These are phyloP conservation scores for Heteromormyrus szaboi DNA, from an alignment of 2,797 vertebrate genomes.

Conservation along the genomic window DNA sequence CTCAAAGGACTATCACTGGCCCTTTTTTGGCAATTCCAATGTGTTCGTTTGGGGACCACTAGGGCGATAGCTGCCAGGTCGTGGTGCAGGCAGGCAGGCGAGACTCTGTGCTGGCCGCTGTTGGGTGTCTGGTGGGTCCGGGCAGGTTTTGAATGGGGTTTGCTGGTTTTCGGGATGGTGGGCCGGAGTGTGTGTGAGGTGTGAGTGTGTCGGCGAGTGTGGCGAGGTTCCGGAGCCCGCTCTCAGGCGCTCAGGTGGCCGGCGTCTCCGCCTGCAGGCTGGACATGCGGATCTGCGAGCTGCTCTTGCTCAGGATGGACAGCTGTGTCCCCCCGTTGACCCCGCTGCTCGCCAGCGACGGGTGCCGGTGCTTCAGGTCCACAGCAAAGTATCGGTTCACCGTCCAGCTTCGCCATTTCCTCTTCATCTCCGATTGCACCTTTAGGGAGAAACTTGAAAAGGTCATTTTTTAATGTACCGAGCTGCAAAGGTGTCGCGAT, in stretches of 20 bases:
- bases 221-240: neutral
- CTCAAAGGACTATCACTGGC: neutral
- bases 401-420: constrained; percentile 99
- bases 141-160: neutral
- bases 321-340: constrained; percentile 70
- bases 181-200: neutral
- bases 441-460: constrained; percentile 85
- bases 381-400: constrained; percentile 98
- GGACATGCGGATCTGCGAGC: constrained; percentile 44
- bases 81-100: neutral
- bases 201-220: neutral
- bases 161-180: neutral
- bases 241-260: constrained; percentile 42
- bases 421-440: constrained; percentile 99
- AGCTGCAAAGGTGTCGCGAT: constrained; percentile 66
- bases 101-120: neutral
- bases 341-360: constrained; percentile 88
- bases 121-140: constrained; percentile 9
- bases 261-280: constrained; percentile 53
- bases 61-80: neutral
- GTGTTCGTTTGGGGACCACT: neutral
- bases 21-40: neutral
- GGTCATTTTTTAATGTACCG: constrained; percentile 77
- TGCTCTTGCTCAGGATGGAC: constrained; percentile 70
- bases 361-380: constrained; percentile 95